Evolutionary conservation across 2,113 vertebrate species (phyloP).

Genomic region (Gadus macrocephalus): DNA sequence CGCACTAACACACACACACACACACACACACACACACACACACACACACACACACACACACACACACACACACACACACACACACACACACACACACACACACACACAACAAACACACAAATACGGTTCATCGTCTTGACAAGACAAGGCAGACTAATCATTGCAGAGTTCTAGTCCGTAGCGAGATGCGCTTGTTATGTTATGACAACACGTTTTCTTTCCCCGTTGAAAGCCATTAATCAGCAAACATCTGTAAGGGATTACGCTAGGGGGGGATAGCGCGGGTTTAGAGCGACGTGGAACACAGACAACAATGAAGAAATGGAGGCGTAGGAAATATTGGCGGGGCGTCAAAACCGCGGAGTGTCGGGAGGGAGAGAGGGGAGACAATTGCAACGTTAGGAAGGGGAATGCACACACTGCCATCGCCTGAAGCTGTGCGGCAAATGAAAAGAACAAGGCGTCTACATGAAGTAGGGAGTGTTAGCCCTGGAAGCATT

Average conservation of each 20-base stretch:
- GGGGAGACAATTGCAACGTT: background rate
- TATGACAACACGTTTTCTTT: background rate
- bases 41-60: no score
- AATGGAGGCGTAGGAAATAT: background rate
- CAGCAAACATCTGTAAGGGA: background rate
- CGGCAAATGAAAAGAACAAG: no score
- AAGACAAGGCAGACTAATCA: no score
- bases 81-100: background rate
- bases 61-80: background rate
- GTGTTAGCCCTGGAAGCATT: no score
- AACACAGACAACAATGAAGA: background rate
- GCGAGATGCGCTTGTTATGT: background rate
- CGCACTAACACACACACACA: no score
- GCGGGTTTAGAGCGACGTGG: background rate
- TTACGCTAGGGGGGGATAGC: background rate
- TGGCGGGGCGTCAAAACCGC: background rate
- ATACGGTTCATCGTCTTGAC: no score
- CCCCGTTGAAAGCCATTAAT: background rate
- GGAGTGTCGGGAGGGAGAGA: background rate
- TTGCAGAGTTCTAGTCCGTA: no score
- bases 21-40: no score
- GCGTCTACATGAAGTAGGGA: no score
- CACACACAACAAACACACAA: background rate
- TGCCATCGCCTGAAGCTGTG: no score
- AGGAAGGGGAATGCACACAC: no score